Base-by-base conservation (phyloP, 2,888 invertebrate species). In the Tinea pellionella region DNA sequence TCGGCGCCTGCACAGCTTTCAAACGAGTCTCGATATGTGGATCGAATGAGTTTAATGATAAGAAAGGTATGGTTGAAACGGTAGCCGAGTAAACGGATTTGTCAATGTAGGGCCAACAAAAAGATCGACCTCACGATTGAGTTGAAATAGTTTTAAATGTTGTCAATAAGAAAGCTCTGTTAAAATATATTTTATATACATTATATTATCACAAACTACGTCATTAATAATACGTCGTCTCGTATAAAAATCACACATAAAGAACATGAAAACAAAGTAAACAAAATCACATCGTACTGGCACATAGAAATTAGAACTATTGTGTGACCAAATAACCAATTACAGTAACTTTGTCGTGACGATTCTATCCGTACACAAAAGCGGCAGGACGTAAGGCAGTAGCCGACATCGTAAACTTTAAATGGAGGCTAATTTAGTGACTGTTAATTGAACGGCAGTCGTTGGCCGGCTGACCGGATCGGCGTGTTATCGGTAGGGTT, bases 381-480 rank as follows among this genome's bases (percentile, higher is more conserved):
- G 30, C 57, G 41, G 65, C 61, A 63, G 64, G 77, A 84, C 84
- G 87, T 86, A 87, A 86, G 85, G 80, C 85, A 67, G 87, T 87
- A 87, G 87, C 86, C 72, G 76, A 67, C 77, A 73, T 84, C 85
- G 81, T 86, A 85, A 86, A 87, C 69, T 81, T 84, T 86, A 85
- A 87, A 85, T 84, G 86, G 83, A 67, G 73, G 74, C 83, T 85
- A 86, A 87, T 86, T 87, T 78, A 83, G 83, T 82, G 78, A 80
- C 75, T 80, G 86, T 87, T 86, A 86, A 87, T 86, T 87, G 87
- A 84, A 75, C 78, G 76, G 76, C 72, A 77, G 81, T 77, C 78
- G 76, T 74, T 55, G 9, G 29, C 13, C 43, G 47, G 59, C 18
- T 55, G 19, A 55, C 19, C 29, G 47, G 47, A 37, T n/a, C 15